These are phyloP conservation scores for Glaucomys volans DNA, from an alignment of 2,113 vertebrate species.

Conservation along the genomic window DNA sequence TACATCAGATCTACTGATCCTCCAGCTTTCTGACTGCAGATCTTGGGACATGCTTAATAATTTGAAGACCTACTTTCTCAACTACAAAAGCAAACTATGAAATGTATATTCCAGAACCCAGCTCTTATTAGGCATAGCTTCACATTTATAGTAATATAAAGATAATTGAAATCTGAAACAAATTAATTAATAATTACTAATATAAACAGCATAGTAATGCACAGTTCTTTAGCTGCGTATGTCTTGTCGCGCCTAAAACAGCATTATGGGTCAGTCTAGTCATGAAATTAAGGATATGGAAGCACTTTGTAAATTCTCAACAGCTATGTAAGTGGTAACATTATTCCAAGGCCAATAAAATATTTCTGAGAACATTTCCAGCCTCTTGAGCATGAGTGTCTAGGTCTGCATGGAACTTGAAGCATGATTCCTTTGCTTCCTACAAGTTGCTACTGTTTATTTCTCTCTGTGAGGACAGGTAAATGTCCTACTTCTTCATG, in stretches of 20 bases:
- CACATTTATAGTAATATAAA: neutral
- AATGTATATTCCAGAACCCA: no score
- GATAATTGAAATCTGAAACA: neutral
- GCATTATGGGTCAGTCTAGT: neutral
- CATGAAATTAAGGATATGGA: neutral
- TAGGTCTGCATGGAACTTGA: neutral
- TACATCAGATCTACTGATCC: neutral
- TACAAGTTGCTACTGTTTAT: neutral
- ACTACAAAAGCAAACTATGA: no score
- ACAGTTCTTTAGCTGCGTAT: neutral
- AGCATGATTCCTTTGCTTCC: neutral
- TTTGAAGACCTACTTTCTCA: no score
- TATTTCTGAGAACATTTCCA: neutral
- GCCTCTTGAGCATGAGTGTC: no score
- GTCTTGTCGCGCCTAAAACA: neutral
- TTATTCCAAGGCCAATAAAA: neutral
- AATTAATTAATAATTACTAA: neutral
- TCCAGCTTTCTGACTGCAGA: neutral
- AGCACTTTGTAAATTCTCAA: neutral
- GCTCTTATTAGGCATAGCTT: neutral
- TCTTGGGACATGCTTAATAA: neutral
- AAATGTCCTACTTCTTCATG: no score
- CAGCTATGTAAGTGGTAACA: neutral
- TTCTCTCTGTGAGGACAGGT: neutral
- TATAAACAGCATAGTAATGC: neutral